Percentiles rank a stretch among this genome's conserved stretches.
phyloP scores from a whole-genome alignment of 92 coral and sea anemone species.

The Heliopora coerulea region DNA sequence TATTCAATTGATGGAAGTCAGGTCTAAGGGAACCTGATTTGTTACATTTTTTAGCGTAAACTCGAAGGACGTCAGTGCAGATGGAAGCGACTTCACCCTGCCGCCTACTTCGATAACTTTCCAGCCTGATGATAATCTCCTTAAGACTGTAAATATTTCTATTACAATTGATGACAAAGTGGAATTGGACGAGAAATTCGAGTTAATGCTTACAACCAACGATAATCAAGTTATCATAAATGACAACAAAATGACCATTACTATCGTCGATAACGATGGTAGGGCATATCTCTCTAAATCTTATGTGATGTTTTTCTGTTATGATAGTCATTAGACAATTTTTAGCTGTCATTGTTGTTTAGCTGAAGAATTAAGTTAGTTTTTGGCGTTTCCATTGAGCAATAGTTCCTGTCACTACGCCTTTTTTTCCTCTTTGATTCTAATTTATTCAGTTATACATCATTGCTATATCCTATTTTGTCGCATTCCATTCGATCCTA shows the following conservation, averaged over 20 bases:
- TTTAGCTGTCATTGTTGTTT: no score
- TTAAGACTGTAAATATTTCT: background rate
- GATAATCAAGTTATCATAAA: slow-evolving; percentile 25
- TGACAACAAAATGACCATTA: slow-evolving; percentile 24
- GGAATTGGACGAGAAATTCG: slow-evolving; percentile 13
- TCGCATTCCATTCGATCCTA: no score
- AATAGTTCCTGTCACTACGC: no score
- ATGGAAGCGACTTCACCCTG: background rate
- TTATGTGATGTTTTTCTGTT: no score
- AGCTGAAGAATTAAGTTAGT: no score
- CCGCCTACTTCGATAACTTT: slow-evolving; percentile 2
- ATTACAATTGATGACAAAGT: slow-evolving; percentile 7
- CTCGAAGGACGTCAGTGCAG: background rate
- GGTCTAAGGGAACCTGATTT: no score
- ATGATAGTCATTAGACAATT: no score
- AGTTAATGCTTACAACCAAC: slow-evolving; percentile 10
- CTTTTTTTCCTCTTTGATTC: no score
- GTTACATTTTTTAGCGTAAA: slow-evolving; percentile 1
- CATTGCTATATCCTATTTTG: no score
- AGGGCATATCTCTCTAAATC: background rate
- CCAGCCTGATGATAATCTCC: slow-evolving; percentile 1
- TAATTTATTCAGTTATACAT: no score
- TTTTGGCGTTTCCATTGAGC: no score
- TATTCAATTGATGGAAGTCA: no score
- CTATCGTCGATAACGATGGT: slow-evolving; percentile 19